These are phyloP conservation scores for Melolontha melolontha DNA, from an alignment of 2,888 invertebrate species.

Conservation along the genomic window DNA sequence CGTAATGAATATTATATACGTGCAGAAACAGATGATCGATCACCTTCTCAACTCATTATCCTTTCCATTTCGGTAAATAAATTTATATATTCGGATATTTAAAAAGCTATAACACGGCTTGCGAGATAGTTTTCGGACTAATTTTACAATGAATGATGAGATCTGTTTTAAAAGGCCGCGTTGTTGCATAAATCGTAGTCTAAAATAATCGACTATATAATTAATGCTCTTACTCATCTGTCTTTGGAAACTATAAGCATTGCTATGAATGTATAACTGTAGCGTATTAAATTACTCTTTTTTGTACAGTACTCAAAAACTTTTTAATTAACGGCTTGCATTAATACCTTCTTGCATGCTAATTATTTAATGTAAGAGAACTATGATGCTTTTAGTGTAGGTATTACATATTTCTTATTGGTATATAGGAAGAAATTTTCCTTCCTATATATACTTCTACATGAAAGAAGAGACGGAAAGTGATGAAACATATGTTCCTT, in stretches of 20 bases:
- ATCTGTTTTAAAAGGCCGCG: slow-evolving; percentile 32
- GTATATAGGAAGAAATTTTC: no score
- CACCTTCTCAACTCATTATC: slow-evolving; percentile 31
- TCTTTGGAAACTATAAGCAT: slow-evolving; percentile 1
- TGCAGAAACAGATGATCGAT: slow-evolving; percentile 37
- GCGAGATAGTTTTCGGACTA: slow-evolving; percentile 37
- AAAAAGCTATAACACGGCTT: slow-evolving; percentile 18
- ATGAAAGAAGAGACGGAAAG: no score
- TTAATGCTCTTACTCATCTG: slow-evolving; percentile 26
- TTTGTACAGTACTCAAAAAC: slow-evolving; percentile 27
- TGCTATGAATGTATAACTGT: not conserved
- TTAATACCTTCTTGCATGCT: not conserved
- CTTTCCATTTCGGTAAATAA: slow-evolving; percentile 32
- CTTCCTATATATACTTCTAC: no score
- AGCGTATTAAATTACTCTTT: slow-evolving; percentile 30
- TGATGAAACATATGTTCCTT: no score
- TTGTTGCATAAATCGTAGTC: slow-evolving; percentile 36
- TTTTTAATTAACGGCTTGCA: slow-evolving; percentile 31
- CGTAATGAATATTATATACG: slow-evolving; percentile 19
- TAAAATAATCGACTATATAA: slow-evolving; percentile 36
- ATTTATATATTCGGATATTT: slow-evolving; percentile 25
- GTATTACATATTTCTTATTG: no score
- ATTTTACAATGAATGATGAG: slow-evolving; percentile 38
- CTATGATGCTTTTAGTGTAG: no score
- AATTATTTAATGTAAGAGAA: no score